Evolutionary conservation across 2,797 vertebrate species (phyloP).

Genomic region (Esox masquinongy): DNA sequence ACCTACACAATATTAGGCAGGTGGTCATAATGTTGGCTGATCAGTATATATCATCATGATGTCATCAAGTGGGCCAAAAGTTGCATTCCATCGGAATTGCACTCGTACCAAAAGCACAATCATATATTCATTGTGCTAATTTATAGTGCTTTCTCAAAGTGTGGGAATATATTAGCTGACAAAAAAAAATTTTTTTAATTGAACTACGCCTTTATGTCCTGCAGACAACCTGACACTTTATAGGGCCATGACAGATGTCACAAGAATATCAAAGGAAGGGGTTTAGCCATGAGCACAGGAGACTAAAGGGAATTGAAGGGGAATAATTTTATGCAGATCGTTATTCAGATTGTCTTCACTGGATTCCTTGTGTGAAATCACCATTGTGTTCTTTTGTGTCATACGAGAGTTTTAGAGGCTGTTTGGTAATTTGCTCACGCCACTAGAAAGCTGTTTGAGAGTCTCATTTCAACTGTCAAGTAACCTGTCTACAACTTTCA

Average conservation of each 20-base stretch:
- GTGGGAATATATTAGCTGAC: no score
- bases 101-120: no score
- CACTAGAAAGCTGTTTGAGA: constrained; percentile 57
- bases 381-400: constrained; percentile 20
- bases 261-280: not conserved
- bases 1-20: no score
- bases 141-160: no score
- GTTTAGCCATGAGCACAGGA: not conserved
- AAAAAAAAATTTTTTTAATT: no score
- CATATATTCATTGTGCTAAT: no score
- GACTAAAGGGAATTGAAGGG: not conserved
- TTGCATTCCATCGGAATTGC: no score
- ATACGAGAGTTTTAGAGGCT: constrained; percentile 29
- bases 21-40: no score
- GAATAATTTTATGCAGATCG: not conserved
- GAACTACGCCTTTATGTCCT: not conserved
- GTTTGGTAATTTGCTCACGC: constrained; percentile 55
- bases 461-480: constrained; percentile 54
- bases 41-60: no score
- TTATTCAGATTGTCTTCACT: not conserved
- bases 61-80: no score
- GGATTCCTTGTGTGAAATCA: constrained; percentile 25
- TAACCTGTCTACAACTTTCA: constrained; percentile 64
- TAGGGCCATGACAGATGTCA: not conserved
- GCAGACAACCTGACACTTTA: not conserved